These are phyloP conservation scores for Ypsolopha scabrella DNA, from an alignment of 2,888 invertebrate species.

Conservation along the genomic window DNA sequence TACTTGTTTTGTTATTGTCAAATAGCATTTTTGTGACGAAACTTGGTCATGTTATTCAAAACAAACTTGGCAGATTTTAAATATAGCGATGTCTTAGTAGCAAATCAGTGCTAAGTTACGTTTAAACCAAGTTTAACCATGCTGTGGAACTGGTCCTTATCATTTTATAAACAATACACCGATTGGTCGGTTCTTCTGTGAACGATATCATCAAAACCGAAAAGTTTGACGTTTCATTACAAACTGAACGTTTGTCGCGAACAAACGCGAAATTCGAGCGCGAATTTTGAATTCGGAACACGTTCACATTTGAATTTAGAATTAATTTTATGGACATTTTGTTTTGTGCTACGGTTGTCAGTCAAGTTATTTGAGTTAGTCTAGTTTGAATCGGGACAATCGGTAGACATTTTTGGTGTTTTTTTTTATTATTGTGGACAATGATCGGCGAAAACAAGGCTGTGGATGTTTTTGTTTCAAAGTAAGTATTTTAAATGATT, in stretches of 20 bases:
- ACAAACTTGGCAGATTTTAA: too few species aligned
- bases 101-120: too few species aligned
- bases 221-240: not conserved
- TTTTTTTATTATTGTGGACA: not conserved
- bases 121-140: too few species aligned
- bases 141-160: not conserved
- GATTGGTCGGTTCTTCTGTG: not conserved
- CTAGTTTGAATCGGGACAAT: not conserved
- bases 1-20: too few species aligned
- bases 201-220: not conserved
- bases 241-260: not conserved
- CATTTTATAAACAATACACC: not conserved
- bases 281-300: not conserved
- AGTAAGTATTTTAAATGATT: slow-evolving; percentile 4
- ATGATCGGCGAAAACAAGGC: not conserved
- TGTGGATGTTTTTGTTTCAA: slow-evolving; percentile 2
- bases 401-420: not conserved
- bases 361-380: too few species aligned
- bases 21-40: too few species aligned
- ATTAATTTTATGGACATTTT: not conserved
- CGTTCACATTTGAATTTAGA: not conserved
- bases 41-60: too few species aligned
- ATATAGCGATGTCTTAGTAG: too few species aligned
- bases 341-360: not conserved
- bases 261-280: not conserved